Conservation (phyloP, 2,797 vertebrate genomes). For the Brotogeris chrysoptera region DNA sequence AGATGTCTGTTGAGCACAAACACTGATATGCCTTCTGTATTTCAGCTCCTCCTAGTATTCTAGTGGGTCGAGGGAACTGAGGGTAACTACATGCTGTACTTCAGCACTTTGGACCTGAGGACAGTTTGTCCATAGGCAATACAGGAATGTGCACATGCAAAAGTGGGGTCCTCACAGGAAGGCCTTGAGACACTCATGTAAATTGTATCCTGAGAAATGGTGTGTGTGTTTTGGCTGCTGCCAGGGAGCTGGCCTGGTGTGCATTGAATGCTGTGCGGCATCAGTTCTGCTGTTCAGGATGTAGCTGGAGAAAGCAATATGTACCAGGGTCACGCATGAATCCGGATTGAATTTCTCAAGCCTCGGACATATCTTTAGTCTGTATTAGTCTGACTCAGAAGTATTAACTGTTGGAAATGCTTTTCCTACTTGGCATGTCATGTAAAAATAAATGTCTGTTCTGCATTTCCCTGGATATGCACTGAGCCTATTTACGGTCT, state of each 20-base stretch:
- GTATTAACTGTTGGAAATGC: neutral
- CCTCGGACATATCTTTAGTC: neutral
- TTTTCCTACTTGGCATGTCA: neutral
- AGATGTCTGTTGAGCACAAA: fast-evolving
- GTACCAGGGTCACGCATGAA: neutral
- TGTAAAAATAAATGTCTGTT: neutral
- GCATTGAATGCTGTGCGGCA: neutral
- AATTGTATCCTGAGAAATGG: neutral
- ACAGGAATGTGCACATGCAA: fast-evolving
- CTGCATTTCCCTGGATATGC: neutral
- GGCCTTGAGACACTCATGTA: neutral
- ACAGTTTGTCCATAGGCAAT: neutral
- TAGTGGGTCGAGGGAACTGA: neutral
- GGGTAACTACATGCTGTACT: neutral
- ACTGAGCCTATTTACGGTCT: neutral
- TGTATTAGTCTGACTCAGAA: neutral
- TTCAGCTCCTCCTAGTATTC: neutral
- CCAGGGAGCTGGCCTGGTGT: neutral
- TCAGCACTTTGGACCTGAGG: fast-evolving
- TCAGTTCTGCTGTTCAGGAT: neutral
- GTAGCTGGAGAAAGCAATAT: neutral
- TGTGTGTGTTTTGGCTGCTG: neutral
- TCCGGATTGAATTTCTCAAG: neutral
- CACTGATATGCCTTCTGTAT: neutral
- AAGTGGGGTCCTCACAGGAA: neutral